Percentiles rank a stretch among this genome's conserved stretches.
Conservation (phyloP, 2,888 invertebrate species). For the Yponomeuta evonymella region DNA sequence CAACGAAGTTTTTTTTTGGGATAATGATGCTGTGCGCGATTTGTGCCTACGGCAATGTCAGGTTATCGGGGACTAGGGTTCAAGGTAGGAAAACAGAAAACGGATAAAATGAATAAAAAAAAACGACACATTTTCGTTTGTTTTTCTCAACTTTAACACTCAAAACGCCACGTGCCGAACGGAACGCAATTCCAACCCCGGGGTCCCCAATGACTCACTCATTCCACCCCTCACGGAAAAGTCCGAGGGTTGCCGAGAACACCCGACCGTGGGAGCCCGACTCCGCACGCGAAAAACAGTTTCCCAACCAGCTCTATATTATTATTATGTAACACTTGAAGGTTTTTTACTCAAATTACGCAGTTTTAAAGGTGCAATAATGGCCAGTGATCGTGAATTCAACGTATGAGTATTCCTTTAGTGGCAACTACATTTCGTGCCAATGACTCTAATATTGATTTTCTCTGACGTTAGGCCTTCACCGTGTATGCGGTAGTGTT, state of each 20-base stretch:
- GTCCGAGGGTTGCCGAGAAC: slow-evolving; percentile 41
- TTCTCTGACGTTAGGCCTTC: slow-evolving; percentile 55
- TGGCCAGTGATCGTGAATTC: slow-evolving; percentile 25
- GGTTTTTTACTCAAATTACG: slow-evolving; percentile 31
- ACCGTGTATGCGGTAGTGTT: slow-evolving; percentile 60
- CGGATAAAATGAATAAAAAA: too few relatives aligned
- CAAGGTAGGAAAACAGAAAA: too few relatives aligned
- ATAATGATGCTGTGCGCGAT: too few relatives aligned
- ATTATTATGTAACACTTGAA: slow-evolving; percentile 62
- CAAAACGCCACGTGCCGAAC: slow-evolving; percentile 27
- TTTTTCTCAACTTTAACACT: background rate
- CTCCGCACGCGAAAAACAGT: slow-evolving; percentile 53
- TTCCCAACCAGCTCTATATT: slow-evolving; percentile 30
- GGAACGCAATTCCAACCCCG: slow-evolving; percentile 41
- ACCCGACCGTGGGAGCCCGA: slow-evolving; percentile 44
- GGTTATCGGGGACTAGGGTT: too few relatives aligned
- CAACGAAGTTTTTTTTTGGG: too few relatives aligned
- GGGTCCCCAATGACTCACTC: slow-evolving; percentile 51
- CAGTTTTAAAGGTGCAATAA: slow-evolving; percentile 15
- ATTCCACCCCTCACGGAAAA: slow-evolving; percentile 46
- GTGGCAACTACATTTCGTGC: slow-evolving; percentile 33
- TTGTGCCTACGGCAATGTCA: too few relatives aligned
- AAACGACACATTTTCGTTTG: slow-evolving; percentile 19
- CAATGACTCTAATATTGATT: slow-evolving; percentile 54
- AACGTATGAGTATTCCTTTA: slow-evolving; percentile 13